Conservation (phyloP, 1,140 invertebrate genomes). For the Aphidius ervi region DNA sequence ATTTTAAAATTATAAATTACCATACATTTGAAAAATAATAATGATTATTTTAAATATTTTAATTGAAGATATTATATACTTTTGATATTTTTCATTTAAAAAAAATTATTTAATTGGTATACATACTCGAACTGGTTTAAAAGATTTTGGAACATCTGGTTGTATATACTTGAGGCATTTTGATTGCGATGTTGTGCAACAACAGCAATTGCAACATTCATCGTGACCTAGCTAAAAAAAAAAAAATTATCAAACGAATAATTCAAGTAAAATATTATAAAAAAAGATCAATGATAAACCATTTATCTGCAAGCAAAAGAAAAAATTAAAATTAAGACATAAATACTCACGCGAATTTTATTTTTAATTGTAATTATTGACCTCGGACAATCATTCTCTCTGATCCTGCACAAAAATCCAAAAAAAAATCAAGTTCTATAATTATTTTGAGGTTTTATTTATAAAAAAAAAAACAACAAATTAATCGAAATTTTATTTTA, state of each 20-base stretch:
- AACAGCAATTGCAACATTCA: constrained; percentile 41
- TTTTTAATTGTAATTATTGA: constrained; percentile 1
- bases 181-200: constrained; percentile 34
- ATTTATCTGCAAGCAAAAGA: background rate
- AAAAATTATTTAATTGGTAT: constrained; percentile 13
- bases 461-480: background rate
- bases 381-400: background rate
- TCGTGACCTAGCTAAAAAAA: constrained; percentile 35
- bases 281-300: background rate
- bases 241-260: background rate
- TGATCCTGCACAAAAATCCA: constrained; percentile 3
- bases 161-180: constrained; percentile 54
- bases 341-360: background rate
- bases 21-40: too few relatives aligned
- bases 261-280: background rate
- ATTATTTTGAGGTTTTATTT: background rate
- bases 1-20: too few relatives aligned
- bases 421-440: constrained; percentile 1
- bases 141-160: constrained; percentile 55
- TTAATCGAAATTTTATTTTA: constrained; percentile 8
- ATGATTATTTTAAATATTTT: too few relatives aligned
- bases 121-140: constrained; percentile 48
- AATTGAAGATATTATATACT: too few relatives aligned
- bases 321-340: background rate
- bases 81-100: too few relatives aligned